A percentile compares a stretch with the other conserved stretches of the same genome.
phyloP scores from a whole-genome alignment of 2,797 vertebrate species.

The Eurystomus glaucurus region DNA sequence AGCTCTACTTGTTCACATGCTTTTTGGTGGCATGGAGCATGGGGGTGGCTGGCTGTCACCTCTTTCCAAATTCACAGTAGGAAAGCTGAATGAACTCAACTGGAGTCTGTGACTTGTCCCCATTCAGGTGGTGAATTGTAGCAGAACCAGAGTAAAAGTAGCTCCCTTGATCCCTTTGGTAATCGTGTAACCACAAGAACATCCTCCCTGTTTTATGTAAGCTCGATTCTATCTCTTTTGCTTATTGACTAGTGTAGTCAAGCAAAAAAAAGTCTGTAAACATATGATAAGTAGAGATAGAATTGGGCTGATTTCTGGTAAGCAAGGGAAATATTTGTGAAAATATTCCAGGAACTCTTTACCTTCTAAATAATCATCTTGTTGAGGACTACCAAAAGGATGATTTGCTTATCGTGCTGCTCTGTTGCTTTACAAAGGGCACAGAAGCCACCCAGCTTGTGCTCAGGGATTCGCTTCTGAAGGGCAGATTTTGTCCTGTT shows the following conservation, averaged over 20 bases:
- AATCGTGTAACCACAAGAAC: background rate
- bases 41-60: background rate
- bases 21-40: accelerated
- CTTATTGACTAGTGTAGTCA: background rate
- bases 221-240: background rate
- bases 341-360: background rate
- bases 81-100: background rate
- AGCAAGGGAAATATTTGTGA: background rate
- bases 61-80: background rate
- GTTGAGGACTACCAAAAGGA: background rate
- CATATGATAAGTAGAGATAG: background rate
- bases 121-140: background rate
- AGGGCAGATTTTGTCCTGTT: background rate
- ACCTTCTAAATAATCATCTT: background rate
- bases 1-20: background rate
- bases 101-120: background rate
- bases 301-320: background rate
- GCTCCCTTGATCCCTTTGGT: background rate
- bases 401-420: background rate
- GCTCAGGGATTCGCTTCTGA: background rate
- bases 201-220: accelerated
- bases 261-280: background rate
- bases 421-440: background rate
- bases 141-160: background rate
- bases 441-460: background rate